phyloP scores from a whole-genome alignment of 2,113 vertebrate species.

The Pleuronectes platessa region DNA sequence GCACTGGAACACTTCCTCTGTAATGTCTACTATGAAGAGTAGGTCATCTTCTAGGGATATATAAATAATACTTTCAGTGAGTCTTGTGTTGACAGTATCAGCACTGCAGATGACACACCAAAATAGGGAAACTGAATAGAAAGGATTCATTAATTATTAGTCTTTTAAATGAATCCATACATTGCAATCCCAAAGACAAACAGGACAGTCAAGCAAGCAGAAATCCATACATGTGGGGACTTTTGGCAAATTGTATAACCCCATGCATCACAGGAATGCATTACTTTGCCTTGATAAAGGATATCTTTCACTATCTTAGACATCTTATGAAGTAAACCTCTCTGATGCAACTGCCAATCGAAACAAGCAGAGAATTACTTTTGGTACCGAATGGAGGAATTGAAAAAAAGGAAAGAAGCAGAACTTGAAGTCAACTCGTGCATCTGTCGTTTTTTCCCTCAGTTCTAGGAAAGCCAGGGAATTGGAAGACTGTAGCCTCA shows the following conservation, averaged over 20 bases:
- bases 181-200: not conserved
- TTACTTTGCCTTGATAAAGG: conserved; percentile 59
- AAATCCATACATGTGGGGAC: conserved; percentile 8
- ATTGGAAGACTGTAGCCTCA: conserved; percentile 22
- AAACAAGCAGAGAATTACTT: conserved; percentile 43
- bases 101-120: not conserved
- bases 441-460: conserved; percentile 65
- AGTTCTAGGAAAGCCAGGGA: conserved; percentile 59
- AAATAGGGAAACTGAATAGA: conserved; percentile 12
- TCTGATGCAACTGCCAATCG: conserved; percentile 37
- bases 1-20: conserved; percentile 26
- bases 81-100: conserved; percentile 9
- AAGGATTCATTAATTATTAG: not conserved
- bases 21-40: not conserved
- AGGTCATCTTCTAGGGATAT: not conserved
- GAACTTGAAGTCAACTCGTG: conserved; percentile 50
- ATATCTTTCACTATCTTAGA: conserved; percentile 47
- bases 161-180: not conserved
- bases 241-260: conserved; percentile 19
- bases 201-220: not conserved
- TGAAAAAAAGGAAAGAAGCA: conserved; percentile 25
- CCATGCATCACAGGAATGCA: conserved; percentile 23
- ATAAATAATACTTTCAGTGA: not conserved
- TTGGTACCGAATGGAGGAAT: conserved; percentile 30
- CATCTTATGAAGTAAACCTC: conserved; percentile 19